These are phyloP conservation scores for Pangasius krempfi DNA, from an alignment of 2,797 vertebrate species.

Conservation along the genomic window DNA sequence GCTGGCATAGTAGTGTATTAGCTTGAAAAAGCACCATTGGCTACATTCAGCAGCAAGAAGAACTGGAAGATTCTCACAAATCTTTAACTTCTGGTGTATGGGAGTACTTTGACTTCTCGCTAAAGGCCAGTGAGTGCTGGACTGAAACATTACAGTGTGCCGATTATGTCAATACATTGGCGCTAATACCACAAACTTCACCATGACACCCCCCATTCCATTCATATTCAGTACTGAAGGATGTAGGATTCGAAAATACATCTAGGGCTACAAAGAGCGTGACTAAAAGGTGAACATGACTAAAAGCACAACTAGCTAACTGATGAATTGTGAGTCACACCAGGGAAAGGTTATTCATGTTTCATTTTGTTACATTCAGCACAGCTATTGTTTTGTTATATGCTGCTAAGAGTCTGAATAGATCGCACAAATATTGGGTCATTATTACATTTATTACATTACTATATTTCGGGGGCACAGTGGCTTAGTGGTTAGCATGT, in stretches of 20 bases:
- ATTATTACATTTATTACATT: not conserved
- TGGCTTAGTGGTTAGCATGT: too few species aligned
- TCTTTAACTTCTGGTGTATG: not conserved
- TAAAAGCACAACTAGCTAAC: not conserved
- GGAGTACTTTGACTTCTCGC: not conserved
- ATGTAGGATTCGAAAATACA: not conserved
- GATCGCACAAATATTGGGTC: not conserved
- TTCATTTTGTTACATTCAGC: not conserved
- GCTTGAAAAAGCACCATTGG: not conserved
- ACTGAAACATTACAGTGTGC: not conserved
- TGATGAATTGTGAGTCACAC: not conserved
- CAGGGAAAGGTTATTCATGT: not conserved
- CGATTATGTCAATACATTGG: not conserved
- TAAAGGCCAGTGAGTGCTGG: not conserved
- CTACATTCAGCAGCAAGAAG: not conserved
- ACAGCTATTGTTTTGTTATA: not conserved
- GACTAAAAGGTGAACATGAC: not conserved
- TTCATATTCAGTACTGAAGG: not conserved
- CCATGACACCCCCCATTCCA: not conserved
- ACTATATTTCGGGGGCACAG: too few species aligned
- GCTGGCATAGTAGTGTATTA: not conserved
- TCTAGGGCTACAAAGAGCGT: not conserved
- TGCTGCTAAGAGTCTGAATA: not conserved
- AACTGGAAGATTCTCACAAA: not conserved
- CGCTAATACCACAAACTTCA: not conserved